Evolutionary conservation across 2,797 vertebrate species (phyloP).

Genomic region (Melanotaenia boesemani): DNA sequence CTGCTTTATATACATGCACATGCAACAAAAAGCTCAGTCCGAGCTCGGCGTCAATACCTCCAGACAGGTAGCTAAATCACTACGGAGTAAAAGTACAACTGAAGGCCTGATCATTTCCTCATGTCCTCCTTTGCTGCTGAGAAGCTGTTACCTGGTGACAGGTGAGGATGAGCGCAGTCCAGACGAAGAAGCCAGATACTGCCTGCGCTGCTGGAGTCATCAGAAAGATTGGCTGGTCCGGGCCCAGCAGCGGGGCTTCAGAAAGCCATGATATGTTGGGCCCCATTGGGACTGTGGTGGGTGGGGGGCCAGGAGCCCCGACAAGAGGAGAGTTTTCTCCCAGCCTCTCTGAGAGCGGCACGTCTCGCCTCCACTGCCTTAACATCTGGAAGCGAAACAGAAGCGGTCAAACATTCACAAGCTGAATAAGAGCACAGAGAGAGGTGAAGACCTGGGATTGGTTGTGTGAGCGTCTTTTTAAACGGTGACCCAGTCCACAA

Average conservation of each 20-base stretch:
- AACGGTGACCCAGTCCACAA: slow-evolving; percentile 10
- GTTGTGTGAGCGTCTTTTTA: not conserved
- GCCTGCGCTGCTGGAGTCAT: slow-evolving; percentile 94
- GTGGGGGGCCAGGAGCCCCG: slow-evolving; percentile 77
- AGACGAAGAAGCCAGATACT: slow-evolving; percentile 96
- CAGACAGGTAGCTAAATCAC: not conserved
- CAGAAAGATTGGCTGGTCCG: slow-evolving; percentile 92
- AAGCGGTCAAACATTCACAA: not conserved
- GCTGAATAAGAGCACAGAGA: not conserved
- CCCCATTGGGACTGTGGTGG: slow-evolving; percentile 74
- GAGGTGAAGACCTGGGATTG: not conserved
- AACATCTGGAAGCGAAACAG: slow-evolving; percentile 67
- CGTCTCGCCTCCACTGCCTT: slow-evolving; percentile 67
- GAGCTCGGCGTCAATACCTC: not conserved
- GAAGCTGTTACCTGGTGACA: slow-evolving; percentile 91
- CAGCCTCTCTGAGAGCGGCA: slow-evolving; percentile 80
- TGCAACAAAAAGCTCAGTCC: not conserved
- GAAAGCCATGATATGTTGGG: slow-evolving; percentile 90
- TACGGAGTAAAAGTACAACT: not conserved
- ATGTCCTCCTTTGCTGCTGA: no score
- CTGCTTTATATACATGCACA: not conserved
- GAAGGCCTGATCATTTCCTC: not conserved
- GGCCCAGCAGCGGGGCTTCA: slow-evolving; percentile 85
- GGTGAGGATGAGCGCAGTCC: slow-evolving; percentile 95
- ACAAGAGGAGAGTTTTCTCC: slow-evolving; percentile 73